Evolutionary conservation across 2,888 invertebrate species (phyloP).

Genomic region (Drosophila rellima): DNA sequence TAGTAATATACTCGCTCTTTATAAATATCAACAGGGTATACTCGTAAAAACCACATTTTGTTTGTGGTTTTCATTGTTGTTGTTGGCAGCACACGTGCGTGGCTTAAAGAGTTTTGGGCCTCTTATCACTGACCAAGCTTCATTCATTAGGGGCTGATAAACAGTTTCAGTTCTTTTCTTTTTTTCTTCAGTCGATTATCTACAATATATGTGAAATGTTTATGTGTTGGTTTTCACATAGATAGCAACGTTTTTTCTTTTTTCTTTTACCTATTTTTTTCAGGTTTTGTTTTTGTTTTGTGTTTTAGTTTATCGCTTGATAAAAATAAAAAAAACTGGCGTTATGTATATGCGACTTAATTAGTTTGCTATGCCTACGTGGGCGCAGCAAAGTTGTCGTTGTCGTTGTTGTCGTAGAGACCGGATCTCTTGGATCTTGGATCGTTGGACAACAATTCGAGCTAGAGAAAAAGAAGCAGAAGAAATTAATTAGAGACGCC

Average conservation of each 20-base stretch:
- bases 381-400: conserved; percentile 38
- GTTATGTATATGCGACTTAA: conserved; percentile 76
- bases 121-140: conserved; percentile 61
- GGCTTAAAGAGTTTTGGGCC: conserved; percentile 38
- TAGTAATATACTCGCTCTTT: background rate
- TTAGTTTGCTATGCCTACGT: conserved; percentile 71
- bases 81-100: conserved; percentile 62
- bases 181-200: conserved; percentile 50
- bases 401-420: conserved; percentile 25
- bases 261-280: conserved; percentile 25
- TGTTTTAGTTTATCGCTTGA: conserved; percentile 65
- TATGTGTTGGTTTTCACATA: conserved; percentile 37
- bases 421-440: conserved; percentile 64
- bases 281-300: conserved; percentile 14
- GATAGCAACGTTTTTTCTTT: conserved; percentile 48
- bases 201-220: conserved; percentile 25
- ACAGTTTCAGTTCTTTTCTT: conserved; percentile 41
- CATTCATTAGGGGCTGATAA: conserved; percentile 73
- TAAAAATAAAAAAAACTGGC: conserved; percentile 57
- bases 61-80: conserved; percentile 18
- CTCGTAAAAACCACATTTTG: conserved; percentile 10
- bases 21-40: conserved; percentile 20
- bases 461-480: conserved; percentile 28
- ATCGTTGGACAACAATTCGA: conserved; percentile 35
- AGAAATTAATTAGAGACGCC: conserved; percentile 75